A percentile compares a stretch with the other conserved stretches of the same genome.
phyloP scores from a whole-genome alignment of 1,140 invertebrate species.

The Magallana angulata region DNA sequence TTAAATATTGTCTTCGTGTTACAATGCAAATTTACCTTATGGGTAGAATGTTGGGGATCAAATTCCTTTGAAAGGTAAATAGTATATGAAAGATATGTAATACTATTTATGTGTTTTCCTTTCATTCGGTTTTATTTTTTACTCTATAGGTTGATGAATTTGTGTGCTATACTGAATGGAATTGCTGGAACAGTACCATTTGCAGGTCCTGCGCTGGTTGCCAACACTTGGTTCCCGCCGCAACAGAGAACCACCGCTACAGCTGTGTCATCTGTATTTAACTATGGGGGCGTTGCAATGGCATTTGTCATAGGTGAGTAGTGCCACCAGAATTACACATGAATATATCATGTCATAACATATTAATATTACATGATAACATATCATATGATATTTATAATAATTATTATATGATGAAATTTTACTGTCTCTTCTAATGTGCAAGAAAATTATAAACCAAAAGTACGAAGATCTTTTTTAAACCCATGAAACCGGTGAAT shows the following conservation, averaged over 20 bases:
- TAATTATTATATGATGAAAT: not conserved
- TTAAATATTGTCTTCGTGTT: too few relatives aligned
- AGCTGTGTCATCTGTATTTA: slow-evolving; percentile 66
- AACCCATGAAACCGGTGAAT: too few relatives aligned
- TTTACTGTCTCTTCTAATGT: too few relatives aligned
- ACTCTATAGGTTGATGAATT: slow-evolving; percentile 65
- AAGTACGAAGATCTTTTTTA: too few relatives aligned
- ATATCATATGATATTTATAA: not conserved
- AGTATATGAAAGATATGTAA: not conserved
- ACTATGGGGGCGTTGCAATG: slow-evolving; percentile 66
- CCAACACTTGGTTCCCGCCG: slow-evolving; percentile 74
- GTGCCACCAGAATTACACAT: too few relatives aligned
- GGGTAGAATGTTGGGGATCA: too few relatives aligned
- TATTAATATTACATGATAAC: not conserved
- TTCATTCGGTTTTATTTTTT: not conserved
- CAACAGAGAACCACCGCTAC: slow-evolving; percentile 74
- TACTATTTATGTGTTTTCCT: not conserved
- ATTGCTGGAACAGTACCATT: slow-evolving; percentile 72
- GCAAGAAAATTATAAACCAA: too few relatives aligned
- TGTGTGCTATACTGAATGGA: slow-evolving; percentile 73
- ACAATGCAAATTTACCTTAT: too few relatives aligned
- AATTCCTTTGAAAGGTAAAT: not conserved
- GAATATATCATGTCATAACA: not conserved
- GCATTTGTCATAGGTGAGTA: slow-evolving; percentile 79
- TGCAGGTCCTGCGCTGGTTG: slow-evolving; percentile 71